Base-by-base conservation (phyloP, 2,113 vertebrate genomes). In the Nipponia nippon region DNA sequence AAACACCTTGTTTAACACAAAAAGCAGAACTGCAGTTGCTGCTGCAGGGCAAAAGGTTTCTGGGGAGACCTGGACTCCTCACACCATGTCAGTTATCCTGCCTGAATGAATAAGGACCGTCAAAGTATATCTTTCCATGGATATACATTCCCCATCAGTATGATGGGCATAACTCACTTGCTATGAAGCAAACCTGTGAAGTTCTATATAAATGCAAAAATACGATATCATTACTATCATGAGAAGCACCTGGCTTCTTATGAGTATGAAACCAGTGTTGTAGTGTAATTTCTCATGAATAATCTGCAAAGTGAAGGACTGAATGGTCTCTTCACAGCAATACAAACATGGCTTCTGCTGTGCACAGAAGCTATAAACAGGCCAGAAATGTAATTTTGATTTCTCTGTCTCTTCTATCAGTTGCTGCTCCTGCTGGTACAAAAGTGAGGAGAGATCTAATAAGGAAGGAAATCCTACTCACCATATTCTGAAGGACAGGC, bases 401-500 rank as follows among this genome's bases (percentile, higher is more conserved):
- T 95, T 86, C 49, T 46, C 40, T n/a, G 9, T 47, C 59, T 89
- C 63, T 32, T 92, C 36, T 49, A 29, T 55, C 61, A 79, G 47
- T 18, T 22, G 14, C 46, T 86, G 58, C n/a, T 92, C 9, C 56
- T 78, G 69, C 76, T 89, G 69, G 17, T 79, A 65, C 27, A 65
- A 82, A 63, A 59, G 55, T 70, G 80, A 95, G 30, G 69, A 94
- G 61, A 92, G 73, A 77, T 56, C 81, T 84, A 76, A 69, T 72
- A 91, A 85, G 34, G 56, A 89, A 97, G 40, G 20, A 87, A 90
- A 97, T 71, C 44, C 61, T 71, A 98, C 97, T 98, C 79, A 99
- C 99, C 98, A 59, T 93, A 90, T 81, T 98, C 96, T 83, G 96
- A 98, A 44, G 97, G 97, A 90, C 95, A 97, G 52, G 97, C 95